Evolutionary conservation across 2,797 vertebrate species (phyloP), one percentile per base, ranked within the genome.

Genomic region (Avahi laniger): DNA sequence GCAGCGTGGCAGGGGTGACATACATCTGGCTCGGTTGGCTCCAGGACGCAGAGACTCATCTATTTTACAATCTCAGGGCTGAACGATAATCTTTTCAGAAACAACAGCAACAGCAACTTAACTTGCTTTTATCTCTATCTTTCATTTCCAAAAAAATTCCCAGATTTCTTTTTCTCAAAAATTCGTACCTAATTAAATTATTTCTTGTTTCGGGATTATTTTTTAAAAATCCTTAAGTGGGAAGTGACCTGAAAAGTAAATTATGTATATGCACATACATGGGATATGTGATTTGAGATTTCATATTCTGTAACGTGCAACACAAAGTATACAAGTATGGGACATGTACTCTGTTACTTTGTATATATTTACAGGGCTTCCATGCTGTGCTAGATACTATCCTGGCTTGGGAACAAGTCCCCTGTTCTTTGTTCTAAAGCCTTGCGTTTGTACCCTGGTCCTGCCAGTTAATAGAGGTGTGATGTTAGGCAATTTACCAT

Each of bases 51-150:
- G 8, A 57, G 72, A 30, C 4, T 6, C 6, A 10, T 28, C 3
- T 3, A 22, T 57, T 59, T 70, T 24, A 46, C 50, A 35, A 17
- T 10, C 89, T 5, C 2, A 0, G 88, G 35, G 84, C 88, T 95
- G 97, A 98, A 95, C 95, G 96, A 93, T 93, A 93, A 96, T 96
- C 89, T 94, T 95, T 97, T 96, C 9, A 91, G 89, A 35, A 81
- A 12, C 5, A 33, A 5, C 22, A 38, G 24, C 14, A 3, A 30
- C 18, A 35, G 3, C 0, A 13, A 12, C 82, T 96, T 95, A 3
- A 52, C 69, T 93, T 96, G 94, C 96, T 98, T 98, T 97, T 61
- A 4, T 10, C 24, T 85, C 63, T 85, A 12, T 17, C 22, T 61
- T 75, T 54, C 8, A 46, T 48, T 26, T 96, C 97, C 94, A 97